A percentile compares a stretch with the other conserved stretches of the same genome.
Evolutionary conservation across 2,797 vertebrate genomes (phyloP).

Genomic region (Astyanax mexicanus): DNA sequence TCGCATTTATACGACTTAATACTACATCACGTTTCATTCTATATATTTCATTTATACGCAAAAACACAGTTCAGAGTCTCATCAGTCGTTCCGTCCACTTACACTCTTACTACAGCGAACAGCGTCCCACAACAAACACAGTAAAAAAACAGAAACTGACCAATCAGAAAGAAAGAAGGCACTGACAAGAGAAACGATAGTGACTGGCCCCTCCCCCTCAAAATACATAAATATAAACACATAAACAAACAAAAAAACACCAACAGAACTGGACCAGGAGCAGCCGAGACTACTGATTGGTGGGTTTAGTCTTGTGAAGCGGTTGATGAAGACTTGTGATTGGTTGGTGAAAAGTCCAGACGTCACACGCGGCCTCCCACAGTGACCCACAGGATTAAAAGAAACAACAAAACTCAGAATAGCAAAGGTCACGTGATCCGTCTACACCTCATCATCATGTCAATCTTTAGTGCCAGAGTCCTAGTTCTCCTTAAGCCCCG

Average conservation of each 20-base stretch:
- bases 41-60: too few relatives aligned
- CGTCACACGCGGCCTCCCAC: neutral
- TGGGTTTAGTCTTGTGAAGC: neutral
- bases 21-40: neutral
- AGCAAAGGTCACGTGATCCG: too few relatives aligned
- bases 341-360: too few relatives aligned
- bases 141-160: conserved; percentile 27
- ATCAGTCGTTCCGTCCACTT: neutral
- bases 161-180: conserved; percentile 69
- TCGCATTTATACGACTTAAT: neutral
- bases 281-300: neutral
- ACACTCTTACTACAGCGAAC: neutral
- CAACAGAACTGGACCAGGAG: neutral
- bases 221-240: conserved; percentile 29
- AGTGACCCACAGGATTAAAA: neutral
- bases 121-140: neutral
- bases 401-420: neutral
- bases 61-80: neutral
- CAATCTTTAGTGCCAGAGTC: neutral
- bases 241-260: conserved; percentile 39
- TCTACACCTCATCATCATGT: neutral
- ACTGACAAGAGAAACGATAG: conserved; percentile 64
- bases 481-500: too few relatives aligned
- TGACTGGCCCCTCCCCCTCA: neutral
- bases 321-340: neutral